Evolutionary conservation across 2,113 vertebrate species (phyloP), one percentile per base, ranked within the genome.

Genomic region (Neogobius melanostomus): DNA sequence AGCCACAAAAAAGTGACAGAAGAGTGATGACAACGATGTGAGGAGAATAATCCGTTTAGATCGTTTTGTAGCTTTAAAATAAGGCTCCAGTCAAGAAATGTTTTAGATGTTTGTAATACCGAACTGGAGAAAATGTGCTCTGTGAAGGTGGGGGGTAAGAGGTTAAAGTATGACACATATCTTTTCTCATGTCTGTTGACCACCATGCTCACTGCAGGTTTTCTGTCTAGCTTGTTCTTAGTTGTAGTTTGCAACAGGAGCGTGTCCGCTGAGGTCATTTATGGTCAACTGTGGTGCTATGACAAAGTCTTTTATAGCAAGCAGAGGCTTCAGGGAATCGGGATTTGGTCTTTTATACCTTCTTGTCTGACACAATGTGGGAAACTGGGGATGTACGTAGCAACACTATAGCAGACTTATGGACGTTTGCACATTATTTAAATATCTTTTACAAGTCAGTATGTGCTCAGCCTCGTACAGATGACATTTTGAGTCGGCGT

Each of bases 251-350:
- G 94, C 94, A 92, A 87, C 89, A 92, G 92, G 90, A 91, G 92
- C 92, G 91, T 62, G 92, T 91, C 92, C 94, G 91, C 84, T 95
- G 95, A 98, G 93, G 92, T 95, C 94, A 95, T 93, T 93, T 93
- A 94, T 94, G 91, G 91, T 92, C 88, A 72, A 93, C 92, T 92
- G 79, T 83, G 92, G 90, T 90, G 90, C 82, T 87, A 91, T 69
- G 78, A 89, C 86, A 82, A 80, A 89, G 92, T 92, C 92, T 93
- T 96, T 95, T 95, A 94, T 95, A 94, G 95, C 66, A 2, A 21
- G 59, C 69, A 86, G 28, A 88, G 87, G 85, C 90, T 93, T 95
- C 93, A 95, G 92, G 91, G 88, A 90, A 69, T 93, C 53, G 36
- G 76, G 70, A 81, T 93, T 92, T 95, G 92, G 91, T 94, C 93